Percentiles rank a stretch among this genome's conserved stretches.
phyloP scores from a whole-genome alignment of 64 coral and sea anemone species.

The Cladopsammia gracilis region DNA sequence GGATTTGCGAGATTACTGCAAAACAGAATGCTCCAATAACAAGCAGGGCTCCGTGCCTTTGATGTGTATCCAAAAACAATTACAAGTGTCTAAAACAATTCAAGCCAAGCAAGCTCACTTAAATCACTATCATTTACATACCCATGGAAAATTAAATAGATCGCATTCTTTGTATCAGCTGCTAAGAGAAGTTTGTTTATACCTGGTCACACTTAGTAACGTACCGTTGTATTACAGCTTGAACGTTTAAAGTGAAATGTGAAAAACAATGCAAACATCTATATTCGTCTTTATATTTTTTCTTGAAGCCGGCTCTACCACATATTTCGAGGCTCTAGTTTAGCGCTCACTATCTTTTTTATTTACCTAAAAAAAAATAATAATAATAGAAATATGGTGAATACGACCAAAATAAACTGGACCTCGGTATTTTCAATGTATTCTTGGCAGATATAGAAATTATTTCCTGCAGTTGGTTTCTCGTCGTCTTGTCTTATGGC shows the following conservation, averaged over 20 bases:
- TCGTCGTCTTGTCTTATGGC: neutral
- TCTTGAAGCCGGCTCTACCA: neutral
- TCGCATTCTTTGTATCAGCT: neutral
- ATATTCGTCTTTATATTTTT: neutral
- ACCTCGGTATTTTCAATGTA: too few relatives aligned
- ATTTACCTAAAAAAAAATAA: too few relatives aligned
- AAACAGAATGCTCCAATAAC: neutral
- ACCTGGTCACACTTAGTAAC: neutral
- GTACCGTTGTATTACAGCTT: neutral
- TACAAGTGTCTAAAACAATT: neutral
- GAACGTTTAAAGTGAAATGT: too few relatives aligned
- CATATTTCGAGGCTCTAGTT: too few relatives aligned
- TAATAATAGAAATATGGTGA: too few relatives aligned
- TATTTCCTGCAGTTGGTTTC: neutral
- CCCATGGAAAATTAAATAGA: neutral
- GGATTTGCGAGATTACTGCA: neutral
- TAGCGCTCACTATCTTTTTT: too few relatives aligned
- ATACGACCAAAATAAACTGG: too few relatives aligned
- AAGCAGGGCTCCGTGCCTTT: neutral
- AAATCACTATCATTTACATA: neutral
- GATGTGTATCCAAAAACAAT: neutral
- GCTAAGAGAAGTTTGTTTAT: neutral
- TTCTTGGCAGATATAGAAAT: too few relatives aligned
- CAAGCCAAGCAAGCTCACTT: neutral
- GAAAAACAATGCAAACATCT: too few relatives aligned